Percentiles rank a stretch among this genome's conserved stretches.
phyloP scores from a whole-genome alignment of 2,113 vertebrate species.

The Hemichromis elongatus region DNA sequence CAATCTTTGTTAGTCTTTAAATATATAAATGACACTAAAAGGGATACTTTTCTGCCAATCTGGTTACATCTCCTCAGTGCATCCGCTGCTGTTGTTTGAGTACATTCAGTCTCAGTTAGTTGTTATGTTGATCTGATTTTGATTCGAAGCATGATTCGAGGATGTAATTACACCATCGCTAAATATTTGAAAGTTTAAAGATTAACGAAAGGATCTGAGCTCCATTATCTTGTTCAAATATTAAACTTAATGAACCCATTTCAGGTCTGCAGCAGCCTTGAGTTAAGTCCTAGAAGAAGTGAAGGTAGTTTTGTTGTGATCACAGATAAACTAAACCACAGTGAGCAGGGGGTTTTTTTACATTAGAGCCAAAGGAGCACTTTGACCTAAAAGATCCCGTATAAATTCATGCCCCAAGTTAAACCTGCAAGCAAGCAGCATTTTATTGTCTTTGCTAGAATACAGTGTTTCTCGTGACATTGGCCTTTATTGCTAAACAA shows the following conservation, averaged over 20 bases:
- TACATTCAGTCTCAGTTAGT: neutral
- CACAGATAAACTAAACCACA: neutral
- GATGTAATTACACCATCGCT: neutral
- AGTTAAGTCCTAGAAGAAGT: neutral
- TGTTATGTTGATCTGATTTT: neutral
- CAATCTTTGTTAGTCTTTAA: neutral
- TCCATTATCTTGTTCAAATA: neutral
- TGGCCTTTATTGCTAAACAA: neutral
- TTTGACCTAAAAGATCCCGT: neutral
- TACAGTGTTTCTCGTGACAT: neutral
- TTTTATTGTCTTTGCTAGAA: neutral
- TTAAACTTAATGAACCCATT: neutral
- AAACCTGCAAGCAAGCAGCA: neutral
- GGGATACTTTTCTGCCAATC: neutral
- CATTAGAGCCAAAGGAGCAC: neutral
- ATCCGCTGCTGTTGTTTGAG: neutral
- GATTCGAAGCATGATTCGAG: neutral
- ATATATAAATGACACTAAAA: neutral
- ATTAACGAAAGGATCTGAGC: neutral
- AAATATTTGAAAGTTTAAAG: neutral
- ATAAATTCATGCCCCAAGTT: neutral
- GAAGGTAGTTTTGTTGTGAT: fast-evolving
- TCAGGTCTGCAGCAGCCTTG: neutral
- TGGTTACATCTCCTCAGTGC: neutral
- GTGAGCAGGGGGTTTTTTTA: neutral